Conservation (phyloP, 2,113 vertebrate species). For the Calidris pygmaea region DNA sequence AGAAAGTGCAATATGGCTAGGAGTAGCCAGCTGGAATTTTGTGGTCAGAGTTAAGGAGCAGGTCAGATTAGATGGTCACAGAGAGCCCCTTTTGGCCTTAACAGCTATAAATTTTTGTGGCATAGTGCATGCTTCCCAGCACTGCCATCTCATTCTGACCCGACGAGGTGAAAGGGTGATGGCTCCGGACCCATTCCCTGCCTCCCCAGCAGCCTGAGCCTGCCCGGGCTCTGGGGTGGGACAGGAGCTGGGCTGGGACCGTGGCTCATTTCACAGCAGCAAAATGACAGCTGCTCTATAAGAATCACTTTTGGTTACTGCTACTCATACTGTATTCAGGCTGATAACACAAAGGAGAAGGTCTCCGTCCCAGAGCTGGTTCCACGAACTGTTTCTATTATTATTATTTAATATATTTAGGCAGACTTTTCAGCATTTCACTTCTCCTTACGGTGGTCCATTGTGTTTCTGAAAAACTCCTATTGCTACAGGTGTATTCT, state of each 20-base stretch:
- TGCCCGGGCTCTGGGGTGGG: neutral
- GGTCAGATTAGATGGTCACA: neutral
- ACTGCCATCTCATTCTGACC: neutral
- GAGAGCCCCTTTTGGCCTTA: neutral
- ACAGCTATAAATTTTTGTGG: neutral
- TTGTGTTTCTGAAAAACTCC: neutral
- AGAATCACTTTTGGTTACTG: neutral
- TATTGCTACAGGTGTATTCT: neutral
- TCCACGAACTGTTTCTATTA: neutral
- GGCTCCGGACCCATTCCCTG: neutral
- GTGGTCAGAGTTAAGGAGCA: neutral
- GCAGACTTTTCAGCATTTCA: neutral
- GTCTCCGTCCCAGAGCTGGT: neutral
- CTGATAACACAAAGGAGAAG: neutral
- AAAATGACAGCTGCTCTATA: neutral
- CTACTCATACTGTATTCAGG: neutral
- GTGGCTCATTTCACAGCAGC: neutral
- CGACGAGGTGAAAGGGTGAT: neutral
- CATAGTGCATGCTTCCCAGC: neutral
- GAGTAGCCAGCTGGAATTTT: neutral
- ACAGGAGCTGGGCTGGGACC: neutral
- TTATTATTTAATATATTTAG: neutral
- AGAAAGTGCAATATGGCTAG: neutral
- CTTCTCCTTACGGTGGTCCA: neutral
- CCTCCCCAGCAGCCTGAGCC: neutral